Evolutionary conservation across 92 coral and sea anemone genomes (phyloP).

Genomic region (Scolanthus callimorphus): DNA sequence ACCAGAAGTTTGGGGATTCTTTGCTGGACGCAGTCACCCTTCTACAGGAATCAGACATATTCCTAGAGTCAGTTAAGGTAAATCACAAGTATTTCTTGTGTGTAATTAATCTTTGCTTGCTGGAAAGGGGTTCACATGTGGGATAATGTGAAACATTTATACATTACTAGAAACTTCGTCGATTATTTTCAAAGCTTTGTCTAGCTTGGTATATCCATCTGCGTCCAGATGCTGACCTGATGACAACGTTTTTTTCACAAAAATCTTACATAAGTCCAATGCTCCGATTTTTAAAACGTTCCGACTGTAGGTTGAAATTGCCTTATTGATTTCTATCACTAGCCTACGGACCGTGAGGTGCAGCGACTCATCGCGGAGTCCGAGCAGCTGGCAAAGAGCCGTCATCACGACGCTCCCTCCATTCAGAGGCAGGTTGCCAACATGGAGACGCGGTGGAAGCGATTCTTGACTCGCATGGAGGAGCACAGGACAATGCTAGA

Average conservation of each 20-base stretch:
- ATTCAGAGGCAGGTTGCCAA: conserved; percentile 74
- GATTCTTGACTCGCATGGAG: conserved; percentile 90
- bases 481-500: conserved; percentile 92
- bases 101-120: no score
- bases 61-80: conserved; percentile 96
- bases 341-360: conserved; percentile 93
- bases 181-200: no score
- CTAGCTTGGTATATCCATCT: no score
- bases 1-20: conserved; percentile 81
- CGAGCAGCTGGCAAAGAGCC: conserved; percentile 57
- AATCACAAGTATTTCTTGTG: no score
- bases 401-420: conserved; percentile 88
- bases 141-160: no score
- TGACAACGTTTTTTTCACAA: no score
- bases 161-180: no score
- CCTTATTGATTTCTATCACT: neutral
- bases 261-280: no score
- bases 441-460: conserved; percentile 94
- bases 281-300: no score
- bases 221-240: no score
- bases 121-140: no score
- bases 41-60: conserved; percentile 90
- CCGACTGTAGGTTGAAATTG: no score
- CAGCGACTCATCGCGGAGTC: conserved; percentile 71
- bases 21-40: conserved; percentile 90